These are phyloP conservation scores for Euura lappo DNA, from an alignment of 1,140 invertebrate genomes.

Conservation along the genomic window DNA sequence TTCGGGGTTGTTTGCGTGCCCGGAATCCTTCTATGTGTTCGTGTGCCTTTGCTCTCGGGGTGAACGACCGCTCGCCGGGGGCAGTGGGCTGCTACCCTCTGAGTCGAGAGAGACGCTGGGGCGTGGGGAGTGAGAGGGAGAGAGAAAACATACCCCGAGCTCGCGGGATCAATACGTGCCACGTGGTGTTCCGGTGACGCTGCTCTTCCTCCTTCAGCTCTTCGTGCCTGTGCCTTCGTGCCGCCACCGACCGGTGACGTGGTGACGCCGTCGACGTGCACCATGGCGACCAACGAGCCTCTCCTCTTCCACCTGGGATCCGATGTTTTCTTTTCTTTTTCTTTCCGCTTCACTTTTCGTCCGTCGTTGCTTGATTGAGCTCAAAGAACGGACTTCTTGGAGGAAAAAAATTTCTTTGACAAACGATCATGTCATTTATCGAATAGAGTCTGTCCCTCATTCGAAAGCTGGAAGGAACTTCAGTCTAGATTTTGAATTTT, in stretches of 20 bases:
- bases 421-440: too few species aligned
- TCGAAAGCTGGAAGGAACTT: too few species aligned
- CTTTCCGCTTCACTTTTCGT: not conserved
- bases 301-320: not conserved
- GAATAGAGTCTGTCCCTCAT: too few species aligned
- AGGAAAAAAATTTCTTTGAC: too few species aligned
- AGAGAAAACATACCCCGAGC: conserved; percentile 31
- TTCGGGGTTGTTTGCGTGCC: not conserved
- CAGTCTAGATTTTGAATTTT: too few species aligned
- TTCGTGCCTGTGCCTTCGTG: not conserved
- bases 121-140: conserved; percentile 24
- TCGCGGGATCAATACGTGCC: conserved; percentile 56
- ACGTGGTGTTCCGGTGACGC: conserved; percentile 48
- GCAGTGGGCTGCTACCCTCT: conserved; percentile 61
- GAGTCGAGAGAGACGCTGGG: conserved; percentile 24
- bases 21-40: not conserved
- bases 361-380: too few species aligned
- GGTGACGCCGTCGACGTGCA: conserved; percentile 1
- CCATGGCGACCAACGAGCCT: not conserved
- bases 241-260: conserved; percentile 1
- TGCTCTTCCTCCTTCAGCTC: not conserved
- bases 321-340: not conserved
- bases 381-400: too few species aligned
- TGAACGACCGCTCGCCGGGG: conserved; percentile 59
- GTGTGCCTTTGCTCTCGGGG: conserved; percentile 33